Evolutionary conservation across 1,140 invertebrate species (phyloP).

Genomic region (Oscheius sp.): DNA sequence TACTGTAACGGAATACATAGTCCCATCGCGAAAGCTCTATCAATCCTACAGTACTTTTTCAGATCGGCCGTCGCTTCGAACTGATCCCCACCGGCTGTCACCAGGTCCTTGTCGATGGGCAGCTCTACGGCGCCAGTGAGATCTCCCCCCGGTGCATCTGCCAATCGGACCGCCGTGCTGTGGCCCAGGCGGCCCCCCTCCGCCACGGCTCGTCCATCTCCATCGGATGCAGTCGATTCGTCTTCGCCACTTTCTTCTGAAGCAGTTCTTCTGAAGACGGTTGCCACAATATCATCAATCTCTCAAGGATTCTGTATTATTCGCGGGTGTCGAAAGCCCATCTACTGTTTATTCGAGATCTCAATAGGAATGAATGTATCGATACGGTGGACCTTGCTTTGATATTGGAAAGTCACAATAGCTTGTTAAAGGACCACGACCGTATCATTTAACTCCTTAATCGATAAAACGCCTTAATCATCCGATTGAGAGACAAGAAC

Average conservation of each 20-base stretch:
- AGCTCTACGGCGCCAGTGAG: background rate
- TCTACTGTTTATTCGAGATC: no score
- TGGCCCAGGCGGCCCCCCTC: conserved; percentile 10
- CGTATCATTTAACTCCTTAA: no score
- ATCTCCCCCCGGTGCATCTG: background rate
- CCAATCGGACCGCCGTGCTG: background rate
- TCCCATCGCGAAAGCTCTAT: background rate
- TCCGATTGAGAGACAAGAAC: no score
- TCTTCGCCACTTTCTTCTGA: conserved; percentile 38
- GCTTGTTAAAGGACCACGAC: no score
- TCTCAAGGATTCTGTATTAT: no score
- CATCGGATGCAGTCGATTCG: conserved; percentile 32
- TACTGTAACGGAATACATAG: background rate
- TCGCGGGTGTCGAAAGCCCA: no score
- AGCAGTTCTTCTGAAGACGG: background rate
- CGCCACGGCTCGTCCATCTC: conserved; percentile 28
- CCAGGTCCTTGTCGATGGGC: conserved; percentile 5
- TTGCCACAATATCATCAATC: background rate
- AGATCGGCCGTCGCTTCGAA: conserved; percentile 28
- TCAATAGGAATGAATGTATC: no score
- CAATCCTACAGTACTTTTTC: background rate
- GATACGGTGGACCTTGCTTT: no score
- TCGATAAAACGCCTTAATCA: no score
- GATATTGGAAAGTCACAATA: no score
- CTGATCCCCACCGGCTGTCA: background rate